phyloP scores from a whole-genome alignment of 2,113 vertebrate genomes.

The Amphiprion percula region DNA sequence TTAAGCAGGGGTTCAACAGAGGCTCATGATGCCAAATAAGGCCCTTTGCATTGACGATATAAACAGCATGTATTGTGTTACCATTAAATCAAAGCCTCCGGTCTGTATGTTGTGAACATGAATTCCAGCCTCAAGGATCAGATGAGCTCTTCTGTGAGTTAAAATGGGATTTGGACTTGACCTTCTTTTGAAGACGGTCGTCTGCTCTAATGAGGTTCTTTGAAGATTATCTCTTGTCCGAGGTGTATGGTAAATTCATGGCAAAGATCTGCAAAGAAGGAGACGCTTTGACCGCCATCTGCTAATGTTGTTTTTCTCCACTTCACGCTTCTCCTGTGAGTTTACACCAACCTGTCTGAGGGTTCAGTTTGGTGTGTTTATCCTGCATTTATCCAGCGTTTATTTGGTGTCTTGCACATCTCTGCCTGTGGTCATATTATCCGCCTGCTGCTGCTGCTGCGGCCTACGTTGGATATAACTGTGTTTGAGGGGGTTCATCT shows the following conservation, averaged over 20 bases:
- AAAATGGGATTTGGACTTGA: constrained; percentile 61
- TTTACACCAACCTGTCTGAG: constrained; percentile 44
- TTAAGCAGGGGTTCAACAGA: constrained; percentile 39
- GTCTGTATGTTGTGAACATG: constrained; percentile 48
- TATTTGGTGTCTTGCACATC: constrained; percentile 58
- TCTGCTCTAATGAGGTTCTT: constrained; percentile 64
- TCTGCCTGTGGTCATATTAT: constrained; percentile 35
- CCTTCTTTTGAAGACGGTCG: constrained; percentile 61
- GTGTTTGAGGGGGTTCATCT: constrained; percentile 47
- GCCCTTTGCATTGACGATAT: constrained; percentile 37
- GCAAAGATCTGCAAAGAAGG: constrained; percentile 35
- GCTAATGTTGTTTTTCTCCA: constrained; percentile 35
- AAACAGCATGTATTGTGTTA: constrained; percentile 59
- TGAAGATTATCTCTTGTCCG: constrained; percentile 70
- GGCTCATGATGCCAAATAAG: constrained; percentile 45
- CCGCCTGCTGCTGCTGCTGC: constrained; percentile 10
- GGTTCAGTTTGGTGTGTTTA: constrained; percentile 64
- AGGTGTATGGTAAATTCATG: constrained; percentile 40
- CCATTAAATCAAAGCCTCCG: constrained; percentile 55
- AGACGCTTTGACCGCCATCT: constrained; percentile 15
- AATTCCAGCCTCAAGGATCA: constrained; percentile 51
- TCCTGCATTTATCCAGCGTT: constrained; percentile 59
- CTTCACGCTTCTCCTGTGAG: constrained; percentile 20
- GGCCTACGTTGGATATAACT: constrained; percentile 15
- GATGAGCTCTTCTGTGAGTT: constrained; percentile 58